Evolutionary conservation across 2,888 invertebrate genomes (phyloP), one percentile per base, ranked within the genome.

Genomic region (Calameuta pallipes): DNA sequence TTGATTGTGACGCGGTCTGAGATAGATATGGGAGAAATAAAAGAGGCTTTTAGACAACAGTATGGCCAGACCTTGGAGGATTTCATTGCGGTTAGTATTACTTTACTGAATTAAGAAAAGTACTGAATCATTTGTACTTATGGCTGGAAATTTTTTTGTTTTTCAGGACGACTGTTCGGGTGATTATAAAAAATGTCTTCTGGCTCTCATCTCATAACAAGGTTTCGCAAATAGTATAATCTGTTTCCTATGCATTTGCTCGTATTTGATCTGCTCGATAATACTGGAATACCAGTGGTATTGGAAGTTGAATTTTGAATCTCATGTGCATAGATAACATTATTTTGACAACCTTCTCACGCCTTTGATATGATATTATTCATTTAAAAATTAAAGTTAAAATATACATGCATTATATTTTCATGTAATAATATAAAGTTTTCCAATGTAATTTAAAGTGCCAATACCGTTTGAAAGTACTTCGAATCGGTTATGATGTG

Each of bases 21-120:
- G 93, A 93, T 97, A 78, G 98, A 98, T 91, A 94, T 98, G 93
- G 95, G 94, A 0, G 97, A 97, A 86, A 97, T 98, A 87, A 96
- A 97, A 84, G 93, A 94, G 81, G 96, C 95, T 86, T 98, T 96
- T 92, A 94, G 94, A 86, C 93, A 93, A 70, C 93, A 95, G 87
- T 97, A 95, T 91, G 95, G 95, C 68, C 95, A 96, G 92, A 92
- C 95, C 12, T 92, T 98, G 83, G 96, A 95, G 90, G 95, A 95
- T 90, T 96, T 95, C 93, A 96, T 97, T 82, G 94, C 95, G 93
- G 97, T 97, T 92, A 91, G 92, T 87, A 77, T 76, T 15, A 33
- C 68, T 56, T 69, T 76, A 30, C 76, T 78, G 34, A 69, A 36
- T 75, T 13, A 69, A 30, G n/a, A 73, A 35, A 34, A 30, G 70